Percentiles rank a stretch among this genome's conserved stretches.
These are phyloP conservation scores for Lasius fuliginosus DNA, from an alignment of 2,888 invertebrate species.

Conservation along the genomic window DNA sequence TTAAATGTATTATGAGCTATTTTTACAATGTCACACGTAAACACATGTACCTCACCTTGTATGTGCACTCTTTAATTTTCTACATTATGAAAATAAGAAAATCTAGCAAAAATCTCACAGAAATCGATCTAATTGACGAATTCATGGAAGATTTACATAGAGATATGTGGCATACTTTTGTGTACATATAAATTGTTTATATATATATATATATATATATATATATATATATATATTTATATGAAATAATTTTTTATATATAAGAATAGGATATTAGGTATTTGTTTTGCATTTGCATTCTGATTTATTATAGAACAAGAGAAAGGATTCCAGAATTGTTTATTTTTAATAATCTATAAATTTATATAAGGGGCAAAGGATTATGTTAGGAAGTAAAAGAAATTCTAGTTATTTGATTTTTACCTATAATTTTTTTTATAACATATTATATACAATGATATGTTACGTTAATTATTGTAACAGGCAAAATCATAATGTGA, in stretches of 20 bases:
- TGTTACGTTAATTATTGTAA: background rate
- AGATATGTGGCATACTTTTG: background rate
- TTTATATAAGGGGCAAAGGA: constrained; percentile 54
- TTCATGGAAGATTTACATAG: background rate
- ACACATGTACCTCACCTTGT: background rate
- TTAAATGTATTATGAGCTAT: constrained; percentile 19
- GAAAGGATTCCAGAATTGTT: constrained; percentile 55
- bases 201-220: background rate
- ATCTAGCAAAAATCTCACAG: background rate
- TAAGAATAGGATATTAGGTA: background rate
- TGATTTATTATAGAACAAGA: constrained; percentile 56
- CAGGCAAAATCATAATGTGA: background rate
- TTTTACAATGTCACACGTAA: background rate
- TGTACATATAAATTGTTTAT: background rate
- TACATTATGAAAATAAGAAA: background rate
- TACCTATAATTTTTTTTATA: background rate
- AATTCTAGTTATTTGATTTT: constrained; percentile 48
- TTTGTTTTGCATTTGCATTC: background rate
- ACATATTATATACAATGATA: background rate
- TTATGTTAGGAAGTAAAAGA: constrained; percentile 41
- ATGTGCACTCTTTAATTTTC: constrained; percentile 29
- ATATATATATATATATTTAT: background rate
- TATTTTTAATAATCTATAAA: constrained; percentile 71
- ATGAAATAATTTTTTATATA: background rate
- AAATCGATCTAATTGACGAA: background rate